A percentile compares a stretch with the other conserved stretches of the same genome.
Conservation (phyloP, 2,888 invertebrate genomes). For the Rhyacophila evoluta region DNA sequence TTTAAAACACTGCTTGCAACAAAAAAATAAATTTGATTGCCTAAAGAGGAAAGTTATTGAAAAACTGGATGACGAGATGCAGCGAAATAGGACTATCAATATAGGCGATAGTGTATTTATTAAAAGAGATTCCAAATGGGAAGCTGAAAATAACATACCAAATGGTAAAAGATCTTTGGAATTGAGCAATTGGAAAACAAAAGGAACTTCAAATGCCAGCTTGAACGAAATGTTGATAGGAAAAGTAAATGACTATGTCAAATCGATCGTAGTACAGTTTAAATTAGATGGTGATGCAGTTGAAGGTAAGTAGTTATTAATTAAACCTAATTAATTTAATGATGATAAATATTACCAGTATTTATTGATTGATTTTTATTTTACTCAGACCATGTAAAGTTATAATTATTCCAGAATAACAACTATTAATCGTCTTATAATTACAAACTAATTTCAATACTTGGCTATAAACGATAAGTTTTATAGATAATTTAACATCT, state of each 20-base stretch:
- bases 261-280: constrained; percentile 63
- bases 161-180: constrained; percentile 36
- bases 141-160: constrained; percentile 29
- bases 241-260: constrained; percentile 62
- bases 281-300: constrained; percentile 59
- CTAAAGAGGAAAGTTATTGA: constrained; percentile 49
- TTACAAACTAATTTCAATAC: too few relatives aligned
- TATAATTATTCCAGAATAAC: too few relatives aligned
- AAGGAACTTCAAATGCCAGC: constrained; percentile 25
- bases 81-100: constrained; percentile 44
- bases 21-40: constrained; percentile 58
- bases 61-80: constrained; percentile 47
- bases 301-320: constrained; percentile 56
- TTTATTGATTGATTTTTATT: too few relatives aligned
- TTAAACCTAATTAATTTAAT: too few relatives aligned
- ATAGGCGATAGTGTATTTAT: constrained; percentile 43
- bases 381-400: too few relatives aligned
- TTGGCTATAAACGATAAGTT: too few relatives aligned
- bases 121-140: constrained; percentile 48
- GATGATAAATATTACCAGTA: too few relatives aligned
- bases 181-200: constrained; percentile 46
- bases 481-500: too few relatives aligned
- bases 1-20: constrained; percentile 58
- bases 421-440: too few relatives aligned
- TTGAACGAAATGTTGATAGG: constrained; percentile 59